Conservation (phyloP, 1,140 invertebrate species). For the Idris sp. region DNA sequence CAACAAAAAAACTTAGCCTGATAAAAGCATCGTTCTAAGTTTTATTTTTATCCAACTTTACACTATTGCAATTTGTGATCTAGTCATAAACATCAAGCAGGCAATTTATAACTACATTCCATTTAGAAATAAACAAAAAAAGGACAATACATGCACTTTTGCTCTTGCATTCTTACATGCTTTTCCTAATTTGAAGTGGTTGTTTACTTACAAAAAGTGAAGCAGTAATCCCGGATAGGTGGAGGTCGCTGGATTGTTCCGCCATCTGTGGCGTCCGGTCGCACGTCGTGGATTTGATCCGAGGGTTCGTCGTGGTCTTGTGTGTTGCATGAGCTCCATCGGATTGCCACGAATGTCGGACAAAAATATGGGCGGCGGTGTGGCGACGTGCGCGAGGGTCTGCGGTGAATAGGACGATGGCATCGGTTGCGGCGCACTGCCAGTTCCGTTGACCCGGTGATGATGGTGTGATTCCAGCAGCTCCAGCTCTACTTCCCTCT, state of each 20-base stretch:
- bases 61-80: no score
- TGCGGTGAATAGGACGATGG: conserved; percentile 76
- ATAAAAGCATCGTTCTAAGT: no score
- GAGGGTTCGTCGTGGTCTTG: conserved; percentile 75
- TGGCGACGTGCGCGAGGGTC: conserved; percentile 75
- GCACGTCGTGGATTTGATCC: conserved; percentile 73
- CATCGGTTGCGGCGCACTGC: conserved; percentile 72
- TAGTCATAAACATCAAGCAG: no score
- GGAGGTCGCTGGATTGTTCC: conserved; percentile 78
- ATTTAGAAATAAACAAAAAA: no score
- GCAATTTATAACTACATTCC: no score
- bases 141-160: no score
- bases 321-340: conserved; percentile 76
- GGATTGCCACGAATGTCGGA: conserved; percentile 77
- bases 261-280: conserved; percentile 79
- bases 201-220: conserved; percentile 86
- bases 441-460: conserved; percentile 70
- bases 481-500: conserved; percentile 73
- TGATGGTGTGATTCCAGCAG: conserved; percentile 73
- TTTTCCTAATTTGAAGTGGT: no score
- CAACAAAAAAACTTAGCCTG: no score
- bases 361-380: conserved; percentile 80
- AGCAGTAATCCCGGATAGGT: conserved; percentile 85
- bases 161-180: no score
- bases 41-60: no score